These are phyloP conservation scores for Pteromalus puparum DNA, from an alignment of 1,140 invertebrate species.

Conservation along the genomic window DNA sequence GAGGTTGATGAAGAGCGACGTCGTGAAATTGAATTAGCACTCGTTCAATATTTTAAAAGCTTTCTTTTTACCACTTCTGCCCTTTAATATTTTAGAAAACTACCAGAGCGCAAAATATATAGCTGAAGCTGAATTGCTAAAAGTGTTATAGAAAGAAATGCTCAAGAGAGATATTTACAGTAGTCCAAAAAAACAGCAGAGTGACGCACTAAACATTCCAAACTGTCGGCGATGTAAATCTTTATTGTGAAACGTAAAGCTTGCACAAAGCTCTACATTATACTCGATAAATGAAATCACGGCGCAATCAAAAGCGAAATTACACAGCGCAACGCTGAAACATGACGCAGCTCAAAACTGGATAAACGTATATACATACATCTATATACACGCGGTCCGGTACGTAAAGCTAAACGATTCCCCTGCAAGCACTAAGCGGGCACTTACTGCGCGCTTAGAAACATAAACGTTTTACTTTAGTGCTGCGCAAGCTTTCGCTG, in stretches of 20 bases:
- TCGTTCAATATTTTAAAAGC: no score
- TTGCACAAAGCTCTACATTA: background rate
- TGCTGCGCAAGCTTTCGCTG: background rate
- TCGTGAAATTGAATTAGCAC: no score
- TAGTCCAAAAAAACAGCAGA: no score
- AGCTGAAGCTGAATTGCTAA: no score
- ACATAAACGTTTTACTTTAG: constrained; percentile 4
- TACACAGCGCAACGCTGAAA: background rate
- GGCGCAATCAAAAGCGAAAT: background rate
- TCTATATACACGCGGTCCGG: background rate
- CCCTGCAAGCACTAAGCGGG: background rate
- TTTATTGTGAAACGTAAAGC: background rate
- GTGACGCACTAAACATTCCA: no score
- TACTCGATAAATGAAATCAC: background rate
- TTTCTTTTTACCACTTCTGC: no score
- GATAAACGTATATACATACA: background rate
- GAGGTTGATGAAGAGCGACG: no score
- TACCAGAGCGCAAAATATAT: no score
- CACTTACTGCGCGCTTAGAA: background rate
- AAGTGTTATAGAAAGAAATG: no score
- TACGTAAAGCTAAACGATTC: background rate
- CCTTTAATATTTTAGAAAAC: no score
- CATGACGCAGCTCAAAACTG: background rate
- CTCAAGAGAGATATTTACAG: no score
- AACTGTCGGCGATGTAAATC: no score